A percentile compares a stretch with the other conserved stretches of the same genome.
Evolutionary conservation across 2,888 invertebrate genomes (phyloP).

Genomic region (Tromatobia lineatoria): DNA sequence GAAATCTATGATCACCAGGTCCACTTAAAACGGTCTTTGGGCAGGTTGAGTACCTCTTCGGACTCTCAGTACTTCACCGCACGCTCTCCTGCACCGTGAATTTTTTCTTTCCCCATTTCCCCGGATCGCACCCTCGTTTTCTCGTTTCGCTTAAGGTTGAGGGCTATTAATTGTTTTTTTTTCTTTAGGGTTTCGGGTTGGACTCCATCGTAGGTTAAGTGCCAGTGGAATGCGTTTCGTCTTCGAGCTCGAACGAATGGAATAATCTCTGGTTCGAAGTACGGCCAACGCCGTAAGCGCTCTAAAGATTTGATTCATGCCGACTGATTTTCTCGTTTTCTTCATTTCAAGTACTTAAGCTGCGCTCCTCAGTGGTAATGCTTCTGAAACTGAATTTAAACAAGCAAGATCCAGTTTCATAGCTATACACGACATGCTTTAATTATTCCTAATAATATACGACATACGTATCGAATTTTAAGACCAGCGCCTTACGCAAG

Average conservation of each 20-base stretch:
- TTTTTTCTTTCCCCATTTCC: slow-evolving; percentile 45
- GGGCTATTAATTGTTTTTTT: slow-evolving; percentile 57
- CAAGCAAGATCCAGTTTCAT: too few species aligned
- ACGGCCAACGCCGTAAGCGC: not conserved
- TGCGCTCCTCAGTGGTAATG: too few species aligned
- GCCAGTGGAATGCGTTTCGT: slow-evolving; percentile 14
- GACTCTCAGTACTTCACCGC: slow-evolving; percentile 24
- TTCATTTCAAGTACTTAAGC: not conserved
- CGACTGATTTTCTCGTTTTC: not conserved
- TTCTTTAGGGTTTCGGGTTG: slow-evolving; percentile 40
- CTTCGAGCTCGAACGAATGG: slow-evolving; percentile 26
- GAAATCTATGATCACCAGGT: not conserved
- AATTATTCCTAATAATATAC: too few species aligned
- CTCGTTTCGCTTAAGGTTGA: slow-evolving; percentile 35
- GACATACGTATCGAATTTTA: too few species aligned
- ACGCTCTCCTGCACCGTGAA: slow-evolving; percentile 20
- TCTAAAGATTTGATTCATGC: not conserved
- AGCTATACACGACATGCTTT: too few species aligned
- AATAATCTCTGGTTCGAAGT: slow-evolving; percentile 26
- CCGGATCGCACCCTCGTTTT: slow-evolving; percentile 46
- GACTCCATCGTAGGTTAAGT: slow-evolving; percentile 33
- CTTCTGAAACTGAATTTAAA: too few species aligned
- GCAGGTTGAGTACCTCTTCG: slow-evolving; percentile 37
- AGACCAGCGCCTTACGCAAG: too few species aligned
- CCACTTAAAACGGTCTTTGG: slow-evolving; percentile 25